Evolutionary conservation across 2,113 vertebrate species (phyloP).

Genomic region (Tringa solitaria): DNA sequence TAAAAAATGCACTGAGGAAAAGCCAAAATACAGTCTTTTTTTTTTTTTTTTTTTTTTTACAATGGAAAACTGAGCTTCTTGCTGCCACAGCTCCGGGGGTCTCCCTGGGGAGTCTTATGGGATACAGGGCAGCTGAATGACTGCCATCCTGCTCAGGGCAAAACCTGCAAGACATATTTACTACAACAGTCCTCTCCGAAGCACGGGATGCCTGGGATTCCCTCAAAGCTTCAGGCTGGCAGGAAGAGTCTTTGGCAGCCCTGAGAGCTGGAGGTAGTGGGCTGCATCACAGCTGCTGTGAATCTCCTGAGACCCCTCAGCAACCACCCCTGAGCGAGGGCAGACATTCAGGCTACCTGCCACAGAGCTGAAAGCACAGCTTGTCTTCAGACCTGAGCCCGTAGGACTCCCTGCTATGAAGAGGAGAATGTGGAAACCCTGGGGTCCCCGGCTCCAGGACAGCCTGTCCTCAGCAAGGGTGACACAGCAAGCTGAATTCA

Average conservation of each 20-base stretch:
- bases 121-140: background rate
- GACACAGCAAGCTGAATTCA: background rate
- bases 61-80: background rate
- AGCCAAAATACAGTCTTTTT: background rate
- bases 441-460: rapidly evolving
- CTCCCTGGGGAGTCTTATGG: background rate
- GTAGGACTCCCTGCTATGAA: background rate
- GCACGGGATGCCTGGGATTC: background rate
- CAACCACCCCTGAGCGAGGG: background rate
- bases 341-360: background rate
- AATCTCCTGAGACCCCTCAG: background rate
- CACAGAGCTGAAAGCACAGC: background rate
- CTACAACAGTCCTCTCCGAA: background rate
- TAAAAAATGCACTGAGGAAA: background rate
- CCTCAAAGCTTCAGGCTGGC: background rate
- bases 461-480: background rate
- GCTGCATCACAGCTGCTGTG: background rate
- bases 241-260: background rate
- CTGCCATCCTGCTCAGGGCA: background rate
- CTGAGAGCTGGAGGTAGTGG: rapidly evolving
- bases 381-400: background rate
- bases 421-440: background rate
- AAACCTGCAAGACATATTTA: background rate
- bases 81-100: background rate
- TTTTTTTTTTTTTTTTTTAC: background rate